Percentiles rank a stretch among this genome's conserved stretches.
These are phyloP conservation scores for Agelastica alni DNA, from an alignment of 2,888 invertebrate genomes.

Conservation along the genomic window DNA sequence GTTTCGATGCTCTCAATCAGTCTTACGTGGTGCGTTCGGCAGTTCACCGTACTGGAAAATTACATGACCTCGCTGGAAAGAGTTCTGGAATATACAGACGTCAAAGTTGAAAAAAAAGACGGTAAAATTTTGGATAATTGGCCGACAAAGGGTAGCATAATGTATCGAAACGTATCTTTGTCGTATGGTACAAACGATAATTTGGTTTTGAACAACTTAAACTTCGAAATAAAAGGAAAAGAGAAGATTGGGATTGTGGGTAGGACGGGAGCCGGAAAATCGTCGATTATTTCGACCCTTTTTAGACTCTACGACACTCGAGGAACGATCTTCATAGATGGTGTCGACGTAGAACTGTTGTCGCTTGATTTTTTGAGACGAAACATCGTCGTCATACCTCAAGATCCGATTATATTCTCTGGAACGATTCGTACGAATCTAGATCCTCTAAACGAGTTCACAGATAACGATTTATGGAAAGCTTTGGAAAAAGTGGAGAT, in stretches of 20 bases:
- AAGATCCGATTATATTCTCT: conserved; percentile 83
- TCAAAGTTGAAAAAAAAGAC: conserved; percentile 53
- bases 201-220: conserved; percentile 72
- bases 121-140: conserved; percentile 64
- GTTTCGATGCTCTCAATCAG: conserved; percentile 74
- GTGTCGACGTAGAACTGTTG: conserved; percentile 68
- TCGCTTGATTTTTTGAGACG: conserved; percentile 76
- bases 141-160: conserved; percentile 73
- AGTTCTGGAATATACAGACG: conserved; percentile 58
- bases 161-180: conserved; percentile 70
- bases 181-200: conserved; percentile 72
- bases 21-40: conserved; percentile 69
- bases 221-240: conserved; percentile 66
- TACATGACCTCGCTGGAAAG: conserved; percentile 91
- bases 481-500: conserved; percentile 72
- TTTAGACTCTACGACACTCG: conserved; percentile 77
- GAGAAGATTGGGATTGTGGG: conserved; percentile 80
- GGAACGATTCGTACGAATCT: conserved; percentile 85
- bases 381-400: conserved; percentile 81
- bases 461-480: conserved; percentile 80
- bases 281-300: conserved; percentile 73
- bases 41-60: conserved; percentile 80
- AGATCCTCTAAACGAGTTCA: conserved; percentile 80
- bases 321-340: conserved; percentile 83
- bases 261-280: conserved; percentile 82